Base-by-base conservation (phyloP, 2,797 vertebrate genomes). In the Artibeus jamaicensis region DNA sequence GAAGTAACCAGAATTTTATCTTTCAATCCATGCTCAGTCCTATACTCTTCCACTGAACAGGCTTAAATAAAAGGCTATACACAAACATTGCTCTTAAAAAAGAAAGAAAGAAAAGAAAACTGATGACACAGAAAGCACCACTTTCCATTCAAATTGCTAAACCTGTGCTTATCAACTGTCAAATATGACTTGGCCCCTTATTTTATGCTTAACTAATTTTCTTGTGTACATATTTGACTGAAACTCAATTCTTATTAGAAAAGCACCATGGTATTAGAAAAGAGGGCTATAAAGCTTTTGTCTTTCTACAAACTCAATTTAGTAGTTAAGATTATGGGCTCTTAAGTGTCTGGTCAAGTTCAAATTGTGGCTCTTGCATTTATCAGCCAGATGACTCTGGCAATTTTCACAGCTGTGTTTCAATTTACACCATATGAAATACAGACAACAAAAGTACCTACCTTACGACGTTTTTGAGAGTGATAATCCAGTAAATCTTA, bases 181-280 rank as follows among this genome's bases (percentile, higher is more conserved):
- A 57, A 71, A 46, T 48, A 46, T 21, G 42, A 76, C 19, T 42
- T 74, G 50, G 71, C 21, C 39, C 57, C 55, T 90, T 88, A 37
- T 65, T 86, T 93, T 79, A 91, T 57, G 57, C 29, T 74, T 90
- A 71, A 57, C 24, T 37, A 68, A 93, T 81, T 95, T 86, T 95
- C 83, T 79, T 68, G n/a, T 70, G n/a, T 65, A 92, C 19, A 65
- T 57, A 92, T 89, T 44, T 89, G 62, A 91, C 42, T n/a, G 79
- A 68, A 42, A 95, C 8, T 68, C 46, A 81, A 65, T 29, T 88
- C 55, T 71, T 77, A 22, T 62, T 86, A 86, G 26, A 55, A 89
- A 94, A 34, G 55, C 78, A 81, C 10, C 48, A 74, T 29, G 46
- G 4, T 48, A 85, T 73, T 82, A 81, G 50, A 87, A 96, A 95